Evolutionary conservation across 2,888 invertebrate genomes (phyloP).

Genomic region (Aethes cnicana): DNA sequence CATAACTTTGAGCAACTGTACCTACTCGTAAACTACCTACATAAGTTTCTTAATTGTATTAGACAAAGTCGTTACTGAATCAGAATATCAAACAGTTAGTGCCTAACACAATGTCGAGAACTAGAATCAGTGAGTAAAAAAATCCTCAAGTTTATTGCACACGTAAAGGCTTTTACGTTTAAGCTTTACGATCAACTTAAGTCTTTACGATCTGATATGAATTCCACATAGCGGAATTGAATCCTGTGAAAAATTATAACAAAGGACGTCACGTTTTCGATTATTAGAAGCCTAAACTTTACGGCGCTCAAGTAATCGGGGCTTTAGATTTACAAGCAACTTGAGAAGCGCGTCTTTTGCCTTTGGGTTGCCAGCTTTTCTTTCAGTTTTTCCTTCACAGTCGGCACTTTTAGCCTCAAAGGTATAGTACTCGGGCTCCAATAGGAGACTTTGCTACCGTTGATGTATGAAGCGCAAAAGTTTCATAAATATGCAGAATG

Average conservation of each 20-base stretch:
- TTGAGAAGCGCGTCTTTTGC: conserved; percentile 42
- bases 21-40: too few species aligned
- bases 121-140: neutral
- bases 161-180: neutral
- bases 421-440: conserved; percentile 41
- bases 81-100: neutral
- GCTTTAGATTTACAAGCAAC: conserved; percentile 12
- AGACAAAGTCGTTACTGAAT: conserved; percentile 8
- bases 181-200: conserved; percentile 10
- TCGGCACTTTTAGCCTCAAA: conserved; percentile 52
- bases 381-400: conserved; percentile 45
- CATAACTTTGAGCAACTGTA: conserved; percentile 17
- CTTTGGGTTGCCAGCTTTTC: conserved; percentile 41
- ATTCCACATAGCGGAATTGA: conserved; percentile 10
- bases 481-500: too few species aligned
- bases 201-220: conserved; percentile 10
- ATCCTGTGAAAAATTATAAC: conserved; percentile 3
- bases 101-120: neutral
- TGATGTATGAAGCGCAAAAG: conserved; percentile 24
- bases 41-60: conserved; percentile 17
- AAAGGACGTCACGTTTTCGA: conserved; percentile 17
- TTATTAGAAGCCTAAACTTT: conserved; percentile 16
- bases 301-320: conserved; percentile 17
- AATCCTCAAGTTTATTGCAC: neutral
- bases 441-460: conserved; percentile 39